Evolutionary conservation across 2,113 vertebrate genomes (phyloP), one percentile per base, ranked within the genome.

Genomic region (Orientallactaga bullata): DNA sequence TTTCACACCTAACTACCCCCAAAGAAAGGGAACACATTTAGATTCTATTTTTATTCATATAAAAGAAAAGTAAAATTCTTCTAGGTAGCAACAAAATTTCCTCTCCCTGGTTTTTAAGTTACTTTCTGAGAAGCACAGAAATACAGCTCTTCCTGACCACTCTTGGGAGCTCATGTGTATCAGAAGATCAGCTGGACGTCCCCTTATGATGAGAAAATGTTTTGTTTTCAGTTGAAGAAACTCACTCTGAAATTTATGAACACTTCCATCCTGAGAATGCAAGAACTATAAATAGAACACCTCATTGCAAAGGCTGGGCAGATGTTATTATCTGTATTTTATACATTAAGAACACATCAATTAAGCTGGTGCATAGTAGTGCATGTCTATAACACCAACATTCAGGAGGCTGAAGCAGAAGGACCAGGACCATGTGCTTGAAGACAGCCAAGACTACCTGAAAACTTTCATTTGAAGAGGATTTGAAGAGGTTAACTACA

Each of bases 1-100:
- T 97, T 97, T 97, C 88, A 95, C 85, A 97, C 95, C 91, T 95
- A 96, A 93, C 78, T 95, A 92, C 65, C 39, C 78, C 68, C 76
- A 94, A 88, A 94, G 90, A 96, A 96, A 94, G 37, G 82, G 66
- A 93, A 88, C 47, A 69, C 69, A 95, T 94, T 91, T 90, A 87
- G 68, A 74, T 96, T 63, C 90, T 96, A 92, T 95, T 96, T 96
- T 97, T 88, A 91, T 69, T 86, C 23, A 28, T 47, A 85, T 28
- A 73, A 90, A 23, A 86, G 30, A 17, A 42, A 87, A 69, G 77
- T 61, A 89, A 90, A 87, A 78, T 84, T 85, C 65, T 84, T 94
- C 76, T 79, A 72, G 26, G 68, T 87, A 65, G 32, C 65, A 73
- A 32, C 35, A 39, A 66, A 90, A 74, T 28, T 12, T 83, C 18